These are phyloP conservation scores for human (Homo sapiens) DNA, from an alignment of 2,113 vertebrate species.

Conservation along the genomic window DNA sequence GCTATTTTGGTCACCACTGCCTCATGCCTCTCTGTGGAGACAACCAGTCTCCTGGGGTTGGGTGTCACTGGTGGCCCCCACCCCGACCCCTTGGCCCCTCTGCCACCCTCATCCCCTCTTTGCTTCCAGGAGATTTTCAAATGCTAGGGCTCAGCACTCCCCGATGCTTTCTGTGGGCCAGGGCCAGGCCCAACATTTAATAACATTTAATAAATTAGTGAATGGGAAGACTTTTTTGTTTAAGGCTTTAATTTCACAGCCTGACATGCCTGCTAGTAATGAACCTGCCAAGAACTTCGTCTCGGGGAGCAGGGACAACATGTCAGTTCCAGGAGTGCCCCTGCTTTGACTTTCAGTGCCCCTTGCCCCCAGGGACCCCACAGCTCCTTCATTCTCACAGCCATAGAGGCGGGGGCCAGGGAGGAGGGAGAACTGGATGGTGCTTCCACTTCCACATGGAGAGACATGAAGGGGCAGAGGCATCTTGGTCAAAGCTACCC, in stretches of 20 bases:
- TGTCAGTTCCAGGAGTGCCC: not conserved
- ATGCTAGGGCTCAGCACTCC: not conserved
- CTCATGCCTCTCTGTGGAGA: not conserved
- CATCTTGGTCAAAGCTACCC: not conserved
- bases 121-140: not conserved
- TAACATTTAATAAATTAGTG: conserved; percentile 57
- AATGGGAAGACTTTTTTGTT: not conserved
- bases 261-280: not conserved
- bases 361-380: not conserved
- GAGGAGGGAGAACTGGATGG: not conserved
- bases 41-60: not conserved
- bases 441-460: not conserved
- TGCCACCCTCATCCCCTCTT: not conserved
- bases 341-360: not conserved
- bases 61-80: not conserved
- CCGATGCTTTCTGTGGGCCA: not conserved
- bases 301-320: not conserved
- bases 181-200: not conserved
- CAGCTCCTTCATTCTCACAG: not conserved
- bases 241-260: conserved; percentile 16
- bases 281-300: conserved; percentile 30
- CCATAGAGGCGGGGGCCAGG: not conserved
- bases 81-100: fast-evolving
- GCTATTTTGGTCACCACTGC: not conserved
- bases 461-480: conserved; percentile 5